Base-by-base conservation (phyloP, 2,113 vertebrate species). In the Calyptommatus sinebrachiatus region DNA sequence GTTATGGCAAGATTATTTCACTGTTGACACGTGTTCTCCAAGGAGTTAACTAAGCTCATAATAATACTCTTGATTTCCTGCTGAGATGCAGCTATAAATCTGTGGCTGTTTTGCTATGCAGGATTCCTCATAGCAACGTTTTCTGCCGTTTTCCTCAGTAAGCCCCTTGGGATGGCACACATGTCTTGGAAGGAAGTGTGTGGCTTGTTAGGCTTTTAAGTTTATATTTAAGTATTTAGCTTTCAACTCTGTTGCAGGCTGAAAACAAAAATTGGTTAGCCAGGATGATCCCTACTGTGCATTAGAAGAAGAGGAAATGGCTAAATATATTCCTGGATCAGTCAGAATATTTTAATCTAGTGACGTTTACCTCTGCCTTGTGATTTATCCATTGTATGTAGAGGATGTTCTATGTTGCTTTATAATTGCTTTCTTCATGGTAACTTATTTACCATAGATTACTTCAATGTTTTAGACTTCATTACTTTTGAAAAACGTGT, bases 241-340 rank as follows among this genome's bases (percentile, higher is more conserved):
- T 68, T 66, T 29, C 50, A 74, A 70, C 73, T 81, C 28, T 26
- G 21, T 62, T 75, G 73, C n/a, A 28, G 75, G 50, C 41, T 57
- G 26, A 48, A 80, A 26, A 76, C 22, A 76, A 75, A 0, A 10
- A 29, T 0, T 74, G 10, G 62, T 65, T 70, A 80, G 72, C 24
- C 85, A 22, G 73, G 71, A 81, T 60, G 11, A 12, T 63, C 62
- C 26, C 76, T 76, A 45, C 67, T 84, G 53, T 20, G 53, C 70
- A 48, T 60, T 22, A 26, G 5, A 12, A 82, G 26, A 87, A 83
- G 31, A 76, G 53, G 63, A 31, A 81, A 8, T 26, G 31, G 7
- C 29, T 73, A 73, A 91, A 89, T 21, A 35, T 80, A 87, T 6
- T 71, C 1, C 60, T 86, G 46, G 46, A 29, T 88, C 79, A 57